phyloP scores from a whole-genome alignment of 2,797 vertebrate genomes.

The Amphiprion clarkii region DNA sequence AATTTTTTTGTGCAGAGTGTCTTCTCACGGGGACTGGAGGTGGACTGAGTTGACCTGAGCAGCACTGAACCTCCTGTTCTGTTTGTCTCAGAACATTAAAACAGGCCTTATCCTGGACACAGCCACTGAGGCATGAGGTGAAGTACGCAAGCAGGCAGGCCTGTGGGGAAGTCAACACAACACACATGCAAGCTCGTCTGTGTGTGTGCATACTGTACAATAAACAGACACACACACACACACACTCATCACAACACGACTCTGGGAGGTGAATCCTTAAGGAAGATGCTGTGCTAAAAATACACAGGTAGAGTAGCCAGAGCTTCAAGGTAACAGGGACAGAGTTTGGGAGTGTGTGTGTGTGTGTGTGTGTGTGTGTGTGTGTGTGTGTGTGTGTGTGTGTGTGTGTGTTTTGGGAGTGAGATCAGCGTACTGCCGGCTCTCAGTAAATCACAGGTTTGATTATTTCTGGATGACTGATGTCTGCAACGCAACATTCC shows the following conservation, averaged over 20 bases:
- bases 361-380: conserved; percentile 1
- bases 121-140: conserved; percentile 33
- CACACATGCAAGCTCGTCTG: neutral
- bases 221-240: neutral
- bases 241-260: neutral
- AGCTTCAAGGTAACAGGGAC: conserved; percentile 8
- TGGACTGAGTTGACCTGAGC: conserved; percentile 18
- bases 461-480: conserved; percentile 72
- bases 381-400: conserved; percentile 22
- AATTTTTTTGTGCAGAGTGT: neutral
- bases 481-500: conserved; percentile 53
- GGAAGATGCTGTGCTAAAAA: conserved; percentile 3
- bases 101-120: conserved; percentile 26
- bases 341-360: neutral
- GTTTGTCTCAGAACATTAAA: conserved; percentile 50
- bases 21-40: neutral
- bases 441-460: conserved; percentile 58
- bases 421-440: conserved; percentile 32
- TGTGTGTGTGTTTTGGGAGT: conserved; percentile 11
- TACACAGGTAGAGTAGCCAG: neutral
- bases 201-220: neutral
- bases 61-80: conserved; percentile 33
- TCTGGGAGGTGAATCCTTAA: neutral
- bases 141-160: conserved; percentile 3
- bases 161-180: conserved; percentile 23